Conservation (phyloP, 2,888 invertebrate species). For the Cheilosia vulpina region DNA sequence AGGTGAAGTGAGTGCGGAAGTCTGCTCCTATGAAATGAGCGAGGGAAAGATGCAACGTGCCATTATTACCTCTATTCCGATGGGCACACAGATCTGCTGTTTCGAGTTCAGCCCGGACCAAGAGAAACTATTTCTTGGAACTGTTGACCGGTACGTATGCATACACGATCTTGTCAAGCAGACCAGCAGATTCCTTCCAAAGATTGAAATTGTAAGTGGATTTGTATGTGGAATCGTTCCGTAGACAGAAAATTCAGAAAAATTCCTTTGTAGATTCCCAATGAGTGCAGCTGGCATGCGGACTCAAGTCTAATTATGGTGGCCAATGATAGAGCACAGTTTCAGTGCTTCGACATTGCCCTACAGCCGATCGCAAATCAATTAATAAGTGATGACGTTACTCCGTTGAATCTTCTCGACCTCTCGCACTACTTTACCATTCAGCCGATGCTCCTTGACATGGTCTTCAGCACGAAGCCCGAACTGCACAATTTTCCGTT, state of each 20-base stretch:
- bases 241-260: no score
- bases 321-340: slow-evolving; percentile 88
- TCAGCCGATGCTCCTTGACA: slow-evolving; percentile 85
- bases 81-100: slow-evolving; percentile 89
- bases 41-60: slow-evolving; percentile 86
- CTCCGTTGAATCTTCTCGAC: slow-evolving; percentile 87
- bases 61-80: slow-evolving; percentile 88
- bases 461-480: slow-evolving; percentile 86
- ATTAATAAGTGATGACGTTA: slow-evolving; percentile 87
- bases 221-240: no score
- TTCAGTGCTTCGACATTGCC: slow-evolving; percentile 90
- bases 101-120: slow-evolving; percentile 88
- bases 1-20: slow-evolving; percentile 89
- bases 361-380: slow-evolving; percentile 88
- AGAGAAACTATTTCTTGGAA: slow-evolving; percentile 90
- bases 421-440: slow-evolving; percentile 85
- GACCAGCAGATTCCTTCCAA: slow-evolving; percentile 88
- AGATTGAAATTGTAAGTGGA: slow-evolving; percentile 90
- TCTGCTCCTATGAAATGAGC: slow-evolving; percentile 86
- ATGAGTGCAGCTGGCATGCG: slow-evolving; percentile 89
- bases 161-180: slow-evolving; percentile 90
- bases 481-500: slow-evolving; percentile 81
- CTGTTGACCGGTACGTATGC: slow-evolving; percentile 93
- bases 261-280: slow-evolving; percentile 85
- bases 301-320: slow-evolving; percentile 88